A percentile compares a stretch with the other conserved stretches of the same genome.
phyloP scores from a whole-genome alignment of 2,888 invertebrate species.

The Drosophila fungiperda region DNA sequence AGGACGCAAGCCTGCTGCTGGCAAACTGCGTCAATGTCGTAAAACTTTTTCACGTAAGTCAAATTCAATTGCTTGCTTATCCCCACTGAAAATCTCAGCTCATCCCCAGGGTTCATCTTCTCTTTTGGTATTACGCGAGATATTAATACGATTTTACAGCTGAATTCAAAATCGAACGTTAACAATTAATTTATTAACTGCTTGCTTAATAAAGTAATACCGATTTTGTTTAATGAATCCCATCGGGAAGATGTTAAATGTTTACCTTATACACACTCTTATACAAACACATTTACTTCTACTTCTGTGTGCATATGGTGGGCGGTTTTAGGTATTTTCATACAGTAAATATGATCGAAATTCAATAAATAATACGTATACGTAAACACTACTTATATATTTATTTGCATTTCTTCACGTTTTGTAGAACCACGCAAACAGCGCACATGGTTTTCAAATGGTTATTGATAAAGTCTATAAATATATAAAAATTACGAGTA shows the following conservation, averaged over 20 bases:
- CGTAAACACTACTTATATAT: conserved; percentile 28
- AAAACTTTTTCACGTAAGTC: conserved; percentile 78
- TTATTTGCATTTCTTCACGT: conserved; percentile 26
- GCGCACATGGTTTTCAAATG: neutral
- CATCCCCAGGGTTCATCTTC: conserved; percentile 21
- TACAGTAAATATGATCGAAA: conserved; percentile 6
- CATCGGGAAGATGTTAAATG: conserved; percentile 11
- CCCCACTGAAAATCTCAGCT: conserved; percentile 17
- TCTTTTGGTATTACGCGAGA: neutral
- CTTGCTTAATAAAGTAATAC: conserved; percentile 62
- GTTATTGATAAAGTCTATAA: conserved; percentile 2
- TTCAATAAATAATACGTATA: conserved; percentile 18
- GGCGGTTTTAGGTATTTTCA: conserved; percentile 3
- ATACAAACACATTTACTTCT: neutral
- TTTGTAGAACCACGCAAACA: conserved; percentile 31
- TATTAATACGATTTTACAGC: conserved; percentile 48
- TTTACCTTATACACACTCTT: conserved; percentile 2
- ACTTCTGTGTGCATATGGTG: neutral
- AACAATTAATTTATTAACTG: conserved; percentile 41
- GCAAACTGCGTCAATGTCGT: conserved; percentile 68
- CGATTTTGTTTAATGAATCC: conserved; percentile 25
- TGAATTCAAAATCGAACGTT: conserved; percentile 38
- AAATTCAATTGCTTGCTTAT: conserved; percentile 51
- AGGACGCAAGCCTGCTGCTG: conserved; percentile 9
- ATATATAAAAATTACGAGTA: neutral